These are phyloP conservation scores for Muscina levida DNA, from an alignment of 2,888 invertebrate genomes.

Conservation along the genomic window DNA sequence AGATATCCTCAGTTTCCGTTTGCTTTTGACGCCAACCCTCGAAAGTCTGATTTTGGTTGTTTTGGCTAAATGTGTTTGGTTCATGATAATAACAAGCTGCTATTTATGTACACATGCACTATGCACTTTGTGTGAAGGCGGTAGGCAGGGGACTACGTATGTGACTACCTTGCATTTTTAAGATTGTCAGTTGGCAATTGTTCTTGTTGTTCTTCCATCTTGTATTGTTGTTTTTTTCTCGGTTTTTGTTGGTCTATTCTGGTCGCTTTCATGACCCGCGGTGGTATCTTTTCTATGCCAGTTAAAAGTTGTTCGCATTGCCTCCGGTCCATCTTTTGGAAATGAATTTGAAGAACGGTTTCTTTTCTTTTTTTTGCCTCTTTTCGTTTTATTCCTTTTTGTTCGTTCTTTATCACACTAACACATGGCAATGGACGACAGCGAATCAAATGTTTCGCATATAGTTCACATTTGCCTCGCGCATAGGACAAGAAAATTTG, in stretches of 20 bases:
- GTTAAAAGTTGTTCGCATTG: constrained; percentile 74
- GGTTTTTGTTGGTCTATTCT: constrained; percentile 74
- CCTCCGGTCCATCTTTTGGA: constrained; percentile 75
- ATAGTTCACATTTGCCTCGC: no score
- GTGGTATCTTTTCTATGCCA: constrained; percentile 78
- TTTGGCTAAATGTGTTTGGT: no score
- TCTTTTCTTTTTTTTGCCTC: constrained; percentile 22
- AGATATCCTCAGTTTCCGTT: no score
- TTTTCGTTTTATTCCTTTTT: constrained; percentile 21
- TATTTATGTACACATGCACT: background rate
- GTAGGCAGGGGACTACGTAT: constrained; percentile 2
- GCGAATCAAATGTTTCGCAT: no score
- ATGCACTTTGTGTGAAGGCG: no score
- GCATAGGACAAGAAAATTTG: no score
- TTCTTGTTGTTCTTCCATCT: background rate
- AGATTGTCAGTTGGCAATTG: constrained; percentile 34
- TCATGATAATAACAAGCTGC: no score
- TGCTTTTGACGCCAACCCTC: no score
- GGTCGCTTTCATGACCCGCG: constrained; percentile 71
- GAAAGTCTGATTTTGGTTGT: no score
- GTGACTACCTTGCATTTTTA: constrained; percentile 31
- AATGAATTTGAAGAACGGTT: constrained; percentile 71
- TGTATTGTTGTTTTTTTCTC: background rate
- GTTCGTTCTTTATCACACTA: no score
- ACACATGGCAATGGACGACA: no score